These are phyloP conservation scores for Oasisia sp. DNA, from an alignment of 2,888 invertebrate species.

Conservation along the genomic window DNA sequence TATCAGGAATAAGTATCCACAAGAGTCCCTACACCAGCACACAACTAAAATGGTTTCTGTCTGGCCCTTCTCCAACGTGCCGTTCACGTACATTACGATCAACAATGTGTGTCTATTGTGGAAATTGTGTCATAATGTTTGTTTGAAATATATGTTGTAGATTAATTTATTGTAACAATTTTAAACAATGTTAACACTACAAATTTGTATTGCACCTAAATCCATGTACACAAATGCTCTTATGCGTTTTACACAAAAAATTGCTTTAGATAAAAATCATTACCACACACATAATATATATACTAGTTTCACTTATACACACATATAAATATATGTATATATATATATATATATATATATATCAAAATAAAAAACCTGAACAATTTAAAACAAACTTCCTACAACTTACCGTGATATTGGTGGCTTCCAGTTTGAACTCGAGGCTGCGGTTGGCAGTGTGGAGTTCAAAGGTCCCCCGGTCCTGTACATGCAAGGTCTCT, in stretches of 20 bases:
- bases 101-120: not conserved
- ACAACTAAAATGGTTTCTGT: not conserved
- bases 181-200: not conserved
- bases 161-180: not conserved
- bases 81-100: not conserved
- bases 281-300: not conserved
- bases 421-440: slow-evolving; percentile 42
- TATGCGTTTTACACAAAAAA: too few relatives aligned
- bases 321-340: not conserved
- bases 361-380: too few relatives aligned
- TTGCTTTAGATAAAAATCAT: not conserved
- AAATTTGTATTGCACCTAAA: too few relatives aligned
- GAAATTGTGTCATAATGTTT: not conserved
- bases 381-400: not conserved
- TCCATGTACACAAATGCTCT: too few relatives aligned
- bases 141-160: not conserved
- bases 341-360: slow-evolving; percentile 14
- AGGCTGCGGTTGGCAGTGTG: slow-evolving; percentile 21
- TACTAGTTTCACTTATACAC: too few relatives aligned
- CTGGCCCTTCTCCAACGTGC: not conserved
- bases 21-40: not conserved
- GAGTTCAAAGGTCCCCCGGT: slow-evolving; percentile 48
- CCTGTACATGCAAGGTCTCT: slow-evolving; percentile 50
- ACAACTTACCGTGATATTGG: slow-evolving; percentile 42
- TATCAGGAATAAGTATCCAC: too few relatives aligned